These are phyloP conservation scores for Busseola fusca DNA, from an alignment of 2,888 invertebrate species.

Conservation along the genomic window DNA sequence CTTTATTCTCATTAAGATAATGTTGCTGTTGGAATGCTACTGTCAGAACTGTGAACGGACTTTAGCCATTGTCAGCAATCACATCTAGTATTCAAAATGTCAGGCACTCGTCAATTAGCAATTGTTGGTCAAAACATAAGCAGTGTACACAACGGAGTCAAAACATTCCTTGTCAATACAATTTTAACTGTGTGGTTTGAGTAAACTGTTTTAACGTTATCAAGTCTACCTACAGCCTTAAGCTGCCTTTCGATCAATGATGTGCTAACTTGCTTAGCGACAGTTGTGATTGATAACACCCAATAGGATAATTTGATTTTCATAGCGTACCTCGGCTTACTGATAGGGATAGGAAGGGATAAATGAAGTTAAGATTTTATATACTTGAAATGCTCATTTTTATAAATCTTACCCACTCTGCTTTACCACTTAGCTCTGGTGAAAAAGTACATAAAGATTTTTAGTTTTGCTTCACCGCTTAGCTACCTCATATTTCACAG, in stretches of 20 bases:
- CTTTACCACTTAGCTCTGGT: background rate
- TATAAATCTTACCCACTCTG: background rate
- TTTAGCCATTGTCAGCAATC: conserved; percentile 4
- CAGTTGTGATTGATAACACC: background rate
- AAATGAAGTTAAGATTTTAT: background rate
- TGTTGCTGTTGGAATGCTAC: background rate
- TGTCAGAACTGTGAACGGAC: background rate
- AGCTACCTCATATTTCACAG: background rate
- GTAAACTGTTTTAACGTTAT: background rate
- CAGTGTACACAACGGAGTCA: conserved; percentile 6
- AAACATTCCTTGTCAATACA: background rate
- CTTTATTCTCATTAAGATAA: background rate
- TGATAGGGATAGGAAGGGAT: background rate
- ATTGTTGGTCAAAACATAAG: conserved; percentile 1
- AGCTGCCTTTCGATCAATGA: background rate
- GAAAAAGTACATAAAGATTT: background rate
- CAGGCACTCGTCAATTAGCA: background rate
- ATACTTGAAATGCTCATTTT: background rate
- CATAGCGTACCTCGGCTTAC: background rate
- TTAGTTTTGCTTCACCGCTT: background rate
- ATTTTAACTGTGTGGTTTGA: background rate
- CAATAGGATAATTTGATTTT: background rate
- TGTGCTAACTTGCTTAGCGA: background rate
- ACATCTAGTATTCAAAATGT: conserved; percentile 23
- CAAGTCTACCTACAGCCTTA: background rate